Conservation (phyloP, 2,797 vertebrate species). For the Lutjanus campechanus region DNA sequence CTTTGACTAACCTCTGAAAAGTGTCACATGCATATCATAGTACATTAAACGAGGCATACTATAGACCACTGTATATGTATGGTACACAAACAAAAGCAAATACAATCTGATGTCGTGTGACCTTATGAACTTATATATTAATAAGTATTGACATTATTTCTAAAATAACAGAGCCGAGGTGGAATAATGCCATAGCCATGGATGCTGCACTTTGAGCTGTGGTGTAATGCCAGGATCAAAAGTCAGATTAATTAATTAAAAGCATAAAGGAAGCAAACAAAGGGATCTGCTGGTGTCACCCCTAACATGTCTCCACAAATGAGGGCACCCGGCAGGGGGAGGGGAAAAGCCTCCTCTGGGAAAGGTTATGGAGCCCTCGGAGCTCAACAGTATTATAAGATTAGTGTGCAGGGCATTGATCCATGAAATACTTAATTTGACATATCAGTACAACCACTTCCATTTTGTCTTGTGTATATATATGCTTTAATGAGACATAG, state of each 20-base stretch:
- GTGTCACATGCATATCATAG: background rate
- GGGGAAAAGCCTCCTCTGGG: slow-evolving; percentile 31
- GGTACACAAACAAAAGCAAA: slow-evolving; percentile 14
- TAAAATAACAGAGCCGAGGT: background rate
- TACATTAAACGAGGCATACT: background rate
- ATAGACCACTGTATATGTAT: background rate
- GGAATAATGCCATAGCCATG: slow-evolving; percentile 3
- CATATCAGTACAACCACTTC: slow-evolving; percentile 7
- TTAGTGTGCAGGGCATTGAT: slow-evolving; percentile 49
- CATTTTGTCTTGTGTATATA: slow-evolving; percentile 7
- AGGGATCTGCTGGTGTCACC: slow-evolving; percentile 39
- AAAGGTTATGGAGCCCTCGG: slow-evolving; percentile 60
- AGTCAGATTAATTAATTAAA: slow-evolving; percentile 55
- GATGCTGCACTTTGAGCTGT: slow-evolving; percentile 16
- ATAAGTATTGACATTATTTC: background rate
- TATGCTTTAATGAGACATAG: slow-evolving; percentile 3
- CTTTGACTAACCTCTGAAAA: background rate
- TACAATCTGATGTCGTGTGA: background rate
- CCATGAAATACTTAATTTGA: slow-evolving; percentile 47
- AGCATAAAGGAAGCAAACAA: slow-evolving; percentile 41
- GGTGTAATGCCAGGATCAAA: slow-evolving; percentile 24
- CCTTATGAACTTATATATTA: background rate
- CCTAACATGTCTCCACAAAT: slow-evolving; percentile 42
- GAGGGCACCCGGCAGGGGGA: slow-evolving; percentile 23
- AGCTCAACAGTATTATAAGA: slow-evolving; percentile 47